A percentile compares a stretch with the other conserved stretches of the same genome.
Evolutionary conservation across 23 tunicate species (phyloP).

Genomic region (Trididemnum nubilum): DNA sequence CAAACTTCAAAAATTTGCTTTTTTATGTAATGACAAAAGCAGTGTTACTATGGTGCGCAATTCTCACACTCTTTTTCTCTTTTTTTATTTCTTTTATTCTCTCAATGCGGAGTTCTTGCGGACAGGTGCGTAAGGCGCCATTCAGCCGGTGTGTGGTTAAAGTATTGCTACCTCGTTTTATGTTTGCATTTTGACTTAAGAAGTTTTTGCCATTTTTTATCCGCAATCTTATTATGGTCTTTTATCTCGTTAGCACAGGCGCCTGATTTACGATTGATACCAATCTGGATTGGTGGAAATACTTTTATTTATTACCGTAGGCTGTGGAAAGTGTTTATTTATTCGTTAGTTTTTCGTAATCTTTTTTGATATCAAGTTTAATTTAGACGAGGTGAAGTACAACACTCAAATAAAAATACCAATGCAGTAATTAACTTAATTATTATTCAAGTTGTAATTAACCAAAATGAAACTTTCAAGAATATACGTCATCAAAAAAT

Average conservation of each 20-base stretch:
- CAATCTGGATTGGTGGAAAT: neutral
- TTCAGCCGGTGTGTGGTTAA: conserved; percentile 63
- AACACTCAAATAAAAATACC: too few relatives aligned
- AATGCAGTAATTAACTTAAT: too few relatives aligned
- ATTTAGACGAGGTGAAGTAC: too few relatives aligned
- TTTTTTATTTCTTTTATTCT: neutral
- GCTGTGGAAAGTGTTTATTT: neutral
- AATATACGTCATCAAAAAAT: neutral
- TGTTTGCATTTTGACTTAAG: neutral
- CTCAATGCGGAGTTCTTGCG: neutral
- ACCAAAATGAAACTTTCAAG: neutral
- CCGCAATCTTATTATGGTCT: conserved; percentile 11
- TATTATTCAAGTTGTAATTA: neutral
- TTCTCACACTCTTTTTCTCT: neutral
- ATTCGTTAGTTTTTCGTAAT: neutral
- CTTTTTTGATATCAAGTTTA: neutral
- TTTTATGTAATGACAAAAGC: too few relatives aligned
- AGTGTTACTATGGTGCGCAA: too few relatives aligned
- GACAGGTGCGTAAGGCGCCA: conserved; percentile 88
- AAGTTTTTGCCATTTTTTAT: neutral
- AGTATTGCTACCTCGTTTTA: neutral
- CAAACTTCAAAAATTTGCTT: too few relatives aligned
- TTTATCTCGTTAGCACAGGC: conserved; percentile 6
- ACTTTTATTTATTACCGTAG: neutral
- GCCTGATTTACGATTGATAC: neutral